Base-by-base conservation (phyloP, 23 tunicate genomes). In the Styela plicata region DNA sequence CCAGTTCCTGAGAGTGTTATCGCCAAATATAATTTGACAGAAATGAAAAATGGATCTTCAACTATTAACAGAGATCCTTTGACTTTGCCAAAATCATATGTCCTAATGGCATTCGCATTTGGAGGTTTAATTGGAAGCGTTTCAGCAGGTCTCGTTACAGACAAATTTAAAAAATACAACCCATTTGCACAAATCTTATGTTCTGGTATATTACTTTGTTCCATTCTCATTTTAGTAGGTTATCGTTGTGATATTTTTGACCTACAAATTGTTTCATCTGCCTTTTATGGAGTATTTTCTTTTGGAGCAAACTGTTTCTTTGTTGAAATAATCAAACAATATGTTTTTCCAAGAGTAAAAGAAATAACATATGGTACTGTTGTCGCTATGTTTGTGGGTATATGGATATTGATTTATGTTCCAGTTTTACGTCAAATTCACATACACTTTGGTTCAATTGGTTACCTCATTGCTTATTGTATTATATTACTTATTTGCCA, bases 271-370 rank as follows among this genome's bases (percentile, higher is more conserved):
- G 35, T 5, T 71, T 33, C 34, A 3, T 28, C 34, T 3, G 32
- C 17, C 77, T 3, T 71, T 13, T 71, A 28, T 71, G 77, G 77
- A 7, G 77, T 22, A 32, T 30, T 31, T 32, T 22, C 34, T 3
- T 20, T 22, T 27, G 36, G 36, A 16, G 34, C 37, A 3, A 32
- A 21, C 3, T 27, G 36, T 17, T 71, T 71, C 29, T 71, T 33
- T 71, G 77, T 33, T 26, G 77, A 71, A 30, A 71, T 71, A 30
- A 2, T 71, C 18, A 71, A 71, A 36, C 77, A 71, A 32, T 71
- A 71, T 32, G 77, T 71, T 5, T 71, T 3, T 34, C 77, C 77
- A 19, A 71, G 29, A 21, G 77, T 71, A 22, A 71, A 33, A 28
- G 77, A 71, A 17, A 71, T 71, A 26, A 29, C 7, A 3, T 34